Evolutionary conservation across 2,888 invertebrate genomes (phyloP), one percentile per base, ranked within the genome.

Genomic region (Limnephilus auricula): DNA sequence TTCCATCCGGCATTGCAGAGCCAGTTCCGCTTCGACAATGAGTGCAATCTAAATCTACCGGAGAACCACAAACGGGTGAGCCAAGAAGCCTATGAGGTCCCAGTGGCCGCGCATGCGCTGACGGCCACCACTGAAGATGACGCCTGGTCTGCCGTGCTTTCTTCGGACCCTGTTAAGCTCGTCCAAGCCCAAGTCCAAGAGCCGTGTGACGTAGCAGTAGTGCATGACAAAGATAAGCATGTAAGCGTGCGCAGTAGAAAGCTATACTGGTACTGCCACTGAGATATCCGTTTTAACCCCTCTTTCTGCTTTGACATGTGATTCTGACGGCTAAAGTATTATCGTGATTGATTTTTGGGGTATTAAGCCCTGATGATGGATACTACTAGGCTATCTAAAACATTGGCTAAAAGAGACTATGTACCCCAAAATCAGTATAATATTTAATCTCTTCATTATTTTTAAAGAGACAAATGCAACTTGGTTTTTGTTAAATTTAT

Each of bases 21-120:
- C 97, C 99, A 99, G 96, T 99, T 99, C 97, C 98, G 99, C 95
- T 99, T 99, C 97, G 99, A 99, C 97, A 99, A 99, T 97, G 99
- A 99, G 97, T 99, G 99, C 97, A 98, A 98, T 97, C 97, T 99
- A 96, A 98, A 98, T 96, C 97, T 99, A 95, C 99, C 99, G 96
- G 99, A 99, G 96, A 99, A 99, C 96, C 99, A 99, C 96, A 99
- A 98, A 97, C 97, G 99, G 98, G 99, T 99, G 98, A 98, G 98
- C 98, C 95, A 95, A 94, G 94, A 94, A 93, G 94, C 94, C 82
- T 91, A 93, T 25, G 65, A 65, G 65, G 85, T 94, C 96, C 95
- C 95, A 96, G 95, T 94, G 95, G 95, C 94, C 93, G 95, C 95
- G 93, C 94, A 95, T 93, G 95, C 95, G 93, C 95, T 95, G 92